A percentile compares a stretch with the other conserved stretches of the same genome.
Evolutionary conservation across 2,113 vertebrate species (phyloP).

Genomic region (Girardinichthys multiradiatus): DNA sequence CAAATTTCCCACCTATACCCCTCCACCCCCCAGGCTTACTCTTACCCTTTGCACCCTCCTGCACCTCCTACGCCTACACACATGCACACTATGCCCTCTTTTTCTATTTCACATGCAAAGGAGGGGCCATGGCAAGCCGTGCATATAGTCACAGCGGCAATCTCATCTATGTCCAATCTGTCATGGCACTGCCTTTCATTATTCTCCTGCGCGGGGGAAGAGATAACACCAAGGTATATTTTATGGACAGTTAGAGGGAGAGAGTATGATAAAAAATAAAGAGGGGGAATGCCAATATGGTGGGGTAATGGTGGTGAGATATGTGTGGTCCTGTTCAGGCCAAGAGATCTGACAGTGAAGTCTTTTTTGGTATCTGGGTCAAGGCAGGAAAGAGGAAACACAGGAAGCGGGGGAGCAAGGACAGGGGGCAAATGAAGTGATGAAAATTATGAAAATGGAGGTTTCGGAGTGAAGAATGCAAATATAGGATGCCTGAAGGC

Average conservation of each 20-base stretch:
- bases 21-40: conserved; percentile 5
- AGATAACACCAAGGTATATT: conserved; percentile 82
- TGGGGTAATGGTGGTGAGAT: conserved; percentile 52
- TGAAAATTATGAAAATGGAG: conserved; percentile 75
- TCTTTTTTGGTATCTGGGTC: conserved; percentile 84
- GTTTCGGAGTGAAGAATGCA: conserved; percentile 49
- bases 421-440: conserved; percentile 74
- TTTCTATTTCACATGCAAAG: conserved; percentile 84
- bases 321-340: conserved; percentile 73
- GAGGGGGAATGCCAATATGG: conserved; percentile 57
- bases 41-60: not conserved
- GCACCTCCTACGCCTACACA: conserved; percentile 24
- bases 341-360: conserved; percentile 81
- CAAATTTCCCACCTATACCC: not conserved
- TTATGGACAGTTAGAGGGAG: conserved; percentile 82
- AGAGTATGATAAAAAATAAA: conserved; percentile 49
- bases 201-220: conserved; percentile 80
- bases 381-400: conserved; percentile 70
- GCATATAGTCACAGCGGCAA: conserved; percentile 85
- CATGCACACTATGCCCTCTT: conserved; percentile 51
- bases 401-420: conserved; percentile 48
- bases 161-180: conserved; percentile 87
- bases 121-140: conserved; percentile 76
- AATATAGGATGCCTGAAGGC: conserved; percentile 64
- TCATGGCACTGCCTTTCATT: conserved; percentile 86